phyloP scores from a whole-genome alignment of 92 coral and sea anemone species.

The Paramuricea clavata region DNA sequence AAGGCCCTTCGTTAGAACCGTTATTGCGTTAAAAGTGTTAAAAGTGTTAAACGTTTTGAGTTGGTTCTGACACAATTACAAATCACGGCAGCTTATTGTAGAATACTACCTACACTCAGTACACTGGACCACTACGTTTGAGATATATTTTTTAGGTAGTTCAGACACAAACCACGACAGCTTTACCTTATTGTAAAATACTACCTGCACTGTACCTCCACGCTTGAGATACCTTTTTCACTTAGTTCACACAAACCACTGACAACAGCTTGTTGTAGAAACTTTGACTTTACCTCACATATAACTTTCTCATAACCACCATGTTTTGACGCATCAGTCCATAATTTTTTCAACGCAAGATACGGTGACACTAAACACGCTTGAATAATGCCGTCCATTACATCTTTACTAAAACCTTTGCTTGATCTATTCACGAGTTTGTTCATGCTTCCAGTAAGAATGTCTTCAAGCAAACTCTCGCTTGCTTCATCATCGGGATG shows the following conservation, averaged over 20 bases:
- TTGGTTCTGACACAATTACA: neutral
- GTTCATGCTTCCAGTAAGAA: slow-evolving; percentile 27
- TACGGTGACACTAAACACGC: slow-evolving; percentile 20
- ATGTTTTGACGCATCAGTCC: slow-evolving; percentile 14
- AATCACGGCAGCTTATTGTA: too few species aligned
- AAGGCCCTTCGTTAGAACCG: too few species aligned
- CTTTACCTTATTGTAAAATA: too few species aligned
- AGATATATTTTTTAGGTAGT: too few species aligned
- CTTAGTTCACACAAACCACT: neutral
- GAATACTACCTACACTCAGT: too few species aligned
- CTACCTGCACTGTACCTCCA: neutral
- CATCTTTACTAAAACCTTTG: slow-evolving; percentile 17
- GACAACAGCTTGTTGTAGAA: neutral
- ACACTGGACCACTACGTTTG: too few species aligned
- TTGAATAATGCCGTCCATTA: slow-evolving; percentile 21
- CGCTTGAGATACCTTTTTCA: neutral
- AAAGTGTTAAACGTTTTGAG: too few species aligned
- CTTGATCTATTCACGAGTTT: slow-evolving; percentile 20
- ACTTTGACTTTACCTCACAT: slow-evolving; percentile 9
- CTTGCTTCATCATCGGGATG: neutral
- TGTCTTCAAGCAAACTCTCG: neutral
- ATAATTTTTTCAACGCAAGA: slow-evolving; percentile 20
- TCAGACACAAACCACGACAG: too few species aligned
- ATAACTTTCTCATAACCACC: slow-evolving; percentile 25
- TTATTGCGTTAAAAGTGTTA: too few species aligned